phyloP scores from a whole-genome alignment of 1,140 invertebrate genomes.

The Ostrea denselamellosa region DNA sequence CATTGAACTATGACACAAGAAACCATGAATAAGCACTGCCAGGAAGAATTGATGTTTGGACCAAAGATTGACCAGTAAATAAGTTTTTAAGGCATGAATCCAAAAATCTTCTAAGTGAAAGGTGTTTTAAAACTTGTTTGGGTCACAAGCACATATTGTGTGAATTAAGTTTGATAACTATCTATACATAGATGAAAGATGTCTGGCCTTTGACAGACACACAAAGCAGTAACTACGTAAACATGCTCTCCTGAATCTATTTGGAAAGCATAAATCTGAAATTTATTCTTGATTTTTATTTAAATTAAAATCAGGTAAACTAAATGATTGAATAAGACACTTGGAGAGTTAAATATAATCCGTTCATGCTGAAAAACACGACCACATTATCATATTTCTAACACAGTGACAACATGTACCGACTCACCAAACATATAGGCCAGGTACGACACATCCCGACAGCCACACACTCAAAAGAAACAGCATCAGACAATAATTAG shows the following conservation, averaged over 20 bases:
- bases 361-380: background rate
- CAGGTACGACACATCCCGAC: slow-evolving; percentile 52
- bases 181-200: background rate
- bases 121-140: too few relatives aligned
- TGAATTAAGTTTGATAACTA: too few relatives aligned
- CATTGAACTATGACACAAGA: too few relatives aligned
- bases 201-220: background rate
- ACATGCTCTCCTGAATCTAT: background rate
- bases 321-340: background rate
- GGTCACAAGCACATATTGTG: too few relatives aligned
- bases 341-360: background rate
- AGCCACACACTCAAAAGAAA: slow-evolving; percentile 54
- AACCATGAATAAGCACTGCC: too few relatives aligned
- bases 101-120: too few relatives aligned
- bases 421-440: slow-evolving; percentile 53
- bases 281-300: background rate
- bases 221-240: background rate
- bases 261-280: background rate
- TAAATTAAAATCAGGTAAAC: background rate
- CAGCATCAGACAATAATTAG: slow-evolving; percentile 39
- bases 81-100: too few relatives aligned
- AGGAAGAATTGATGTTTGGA: too few relatives aligned
- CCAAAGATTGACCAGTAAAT: too few relatives aligned
- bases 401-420: slow-evolving; percentile 47
- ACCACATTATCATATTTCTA: slow-evolving; percentile 20